Evolutionary conservation across 1,140 invertebrate genomes (phyloP).

Genomic region (Drosophila mayri): DNA sequence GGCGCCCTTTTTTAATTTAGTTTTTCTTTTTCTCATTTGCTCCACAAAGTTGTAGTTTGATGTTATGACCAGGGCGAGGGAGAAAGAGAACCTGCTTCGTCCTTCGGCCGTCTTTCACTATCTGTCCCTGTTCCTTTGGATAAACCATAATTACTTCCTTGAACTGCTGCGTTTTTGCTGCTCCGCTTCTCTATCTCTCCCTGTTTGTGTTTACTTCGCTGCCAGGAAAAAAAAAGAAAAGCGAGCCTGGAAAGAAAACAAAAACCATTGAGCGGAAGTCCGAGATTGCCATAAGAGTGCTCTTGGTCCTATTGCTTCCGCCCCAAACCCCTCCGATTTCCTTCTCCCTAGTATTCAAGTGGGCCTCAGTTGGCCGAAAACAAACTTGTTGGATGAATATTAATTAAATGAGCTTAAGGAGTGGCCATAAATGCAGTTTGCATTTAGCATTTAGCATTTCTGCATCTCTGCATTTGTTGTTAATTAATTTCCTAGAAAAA

Average conservation of each 20-base stretch:
- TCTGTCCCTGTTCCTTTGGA: constrained; percentile 74
- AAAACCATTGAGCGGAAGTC: constrained; percentile 65
- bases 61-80: constrained; percentile 22
- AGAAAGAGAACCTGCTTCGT: background rate
- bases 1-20: constrained; percentile 48
- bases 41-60: constrained; percentile 53
- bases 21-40: constrained; percentile 39
- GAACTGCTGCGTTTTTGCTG: constrained; percentile 72
- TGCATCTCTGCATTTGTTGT: constrained; percentile 65
- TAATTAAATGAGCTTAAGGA: constrained; percentile 78
- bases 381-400: constrained; percentile 75
- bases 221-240: background rate
- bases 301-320: constrained; percentile 35
- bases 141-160: constrained; percentile 84
- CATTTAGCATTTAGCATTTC: constrained; percentile 62
- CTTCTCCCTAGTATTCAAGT: background rate
- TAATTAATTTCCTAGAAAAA: constrained; percentile 76
- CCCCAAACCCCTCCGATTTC: background rate
- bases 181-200: constrained; percentile 32
- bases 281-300: constrained; percentile 73
- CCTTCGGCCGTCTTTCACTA: constrained; percentile 46
- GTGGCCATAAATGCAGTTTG: constrained; percentile 66
- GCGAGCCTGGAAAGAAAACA: constrained; percentile 25
- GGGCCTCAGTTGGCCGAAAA: constrained; percentile 31
- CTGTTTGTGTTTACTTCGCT: constrained; percentile 38